phyloP scores from a whole-genome alignment of 2,888 invertebrate species.

The Conus canariensis region DNA sequence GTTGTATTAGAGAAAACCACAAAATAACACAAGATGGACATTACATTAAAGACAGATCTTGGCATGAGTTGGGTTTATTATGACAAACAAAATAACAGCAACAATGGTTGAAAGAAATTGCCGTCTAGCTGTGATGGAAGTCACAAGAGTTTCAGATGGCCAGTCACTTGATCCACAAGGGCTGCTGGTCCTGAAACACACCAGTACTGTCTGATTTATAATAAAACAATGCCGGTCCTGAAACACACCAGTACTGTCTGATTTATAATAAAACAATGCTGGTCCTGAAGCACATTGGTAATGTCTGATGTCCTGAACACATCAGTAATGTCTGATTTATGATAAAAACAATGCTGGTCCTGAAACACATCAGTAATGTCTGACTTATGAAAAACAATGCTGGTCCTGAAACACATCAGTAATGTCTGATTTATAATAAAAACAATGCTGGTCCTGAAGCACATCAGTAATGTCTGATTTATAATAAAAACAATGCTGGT shows the following conservation, averaged over 20 bases:
- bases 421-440: too few relatives aligned
- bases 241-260: slow-evolving; percentile 47
- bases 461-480: too few relatives aligned
- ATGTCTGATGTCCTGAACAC: slow-evolving; percentile 78
- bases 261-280: slow-evolving; percentile 72
- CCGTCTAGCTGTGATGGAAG: background rate
- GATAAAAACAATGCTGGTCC: slow-evolving; percentile 81
- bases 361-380: slow-evolving; percentile 54
- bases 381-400: too few relatives aligned
- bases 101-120: background rate
- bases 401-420: too few relatives aligned
- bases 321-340: background rate
- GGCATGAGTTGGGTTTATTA: background rate
- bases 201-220: background rate
- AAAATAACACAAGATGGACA: too few relatives aligned
- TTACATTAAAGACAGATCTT: too few relatives aligned
- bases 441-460: too few relatives aligned
- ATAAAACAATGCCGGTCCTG: slow-evolving; percentile 81
- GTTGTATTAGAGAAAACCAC: too few relatives aligned
- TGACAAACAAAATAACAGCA: background rate
- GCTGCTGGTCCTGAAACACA: slow-evolving; percentile 82
- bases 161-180: slow-evolving; percentile 89
- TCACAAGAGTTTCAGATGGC: slow-evolving; percentile 90
- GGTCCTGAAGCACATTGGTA: slow-evolving; percentile 80
- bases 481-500: too few relatives aligned